Base-by-base conservation (phyloP, 1,140 invertebrate genomes). In the Parasteatoda tepidariorum region DNA sequence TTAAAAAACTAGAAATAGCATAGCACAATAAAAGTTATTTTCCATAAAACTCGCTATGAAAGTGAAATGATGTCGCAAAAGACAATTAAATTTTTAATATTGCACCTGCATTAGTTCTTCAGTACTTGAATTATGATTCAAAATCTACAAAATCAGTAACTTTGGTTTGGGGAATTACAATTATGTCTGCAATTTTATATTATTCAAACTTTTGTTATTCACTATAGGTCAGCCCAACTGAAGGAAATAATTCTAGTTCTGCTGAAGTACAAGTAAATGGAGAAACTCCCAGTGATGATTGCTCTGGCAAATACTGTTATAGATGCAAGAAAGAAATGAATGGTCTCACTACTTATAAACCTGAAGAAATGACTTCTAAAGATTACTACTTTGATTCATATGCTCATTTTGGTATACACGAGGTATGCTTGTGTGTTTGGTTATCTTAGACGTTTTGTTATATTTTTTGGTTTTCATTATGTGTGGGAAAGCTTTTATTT, bases 331-430 rank as follows among this genome's bases (percentile, higher is more conserved):
- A 85, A 68, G 84, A 85, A 68, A 85, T 85, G 79, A 34, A 70
- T 71, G 84, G 84, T 24, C 31, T 85, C 5, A 85, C 84, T n/a
- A 85, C 84, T 24, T 83, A 83, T n/a, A 83, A 76, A 30, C 84
- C 84, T 62, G 84, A 85, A 67, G 84, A 85, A 84, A 85, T 85
- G 84, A 85, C 78, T 26, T 87, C 85, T 26, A 85, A 95, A 86
- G 95, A 97, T 89, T 98, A 99, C 89, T 99, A 99, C 89, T 99
- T 99, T 90, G 98, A 99, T 90, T 99, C 97, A 0, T 99, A 99
- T 89, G 98, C 98, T 84, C 98, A 99, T 91, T 99, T 99, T 90
- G 98, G 98, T 61, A 99, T 99, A 87, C 98, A 99, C 88, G 98
- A 99, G 90, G 91, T 92, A 85, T 59, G 86, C 86, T 30, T 30